phyloP scores from a whole-genome alignment of 2,797 vertebrate genomes.

The Perodicticus potto region DNA sequence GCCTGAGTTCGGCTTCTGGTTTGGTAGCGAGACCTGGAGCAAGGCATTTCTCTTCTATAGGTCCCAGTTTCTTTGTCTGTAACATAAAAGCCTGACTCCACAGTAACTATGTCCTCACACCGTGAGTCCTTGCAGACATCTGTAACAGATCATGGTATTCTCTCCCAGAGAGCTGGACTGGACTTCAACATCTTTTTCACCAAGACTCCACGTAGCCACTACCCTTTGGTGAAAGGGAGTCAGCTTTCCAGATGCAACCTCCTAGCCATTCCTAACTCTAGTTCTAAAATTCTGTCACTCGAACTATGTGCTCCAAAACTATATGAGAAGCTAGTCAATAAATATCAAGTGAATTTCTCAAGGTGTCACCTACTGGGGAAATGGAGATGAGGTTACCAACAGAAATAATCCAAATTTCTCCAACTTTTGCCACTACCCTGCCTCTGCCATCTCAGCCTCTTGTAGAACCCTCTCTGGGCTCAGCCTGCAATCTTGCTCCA shows the following conservation, averaged over 20 bases:
- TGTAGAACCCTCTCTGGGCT: background rate
- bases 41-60: background rate
- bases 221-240: background rate
- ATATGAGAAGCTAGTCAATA: rapidly evolving
- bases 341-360: background rate
- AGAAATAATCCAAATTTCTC: background rate
- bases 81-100: background rate
- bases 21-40: background rate
- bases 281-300: background rate
- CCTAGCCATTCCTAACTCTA: background rate
- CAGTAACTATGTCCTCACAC: background rate
- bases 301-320: background rate
- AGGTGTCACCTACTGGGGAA: background rate
- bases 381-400: background rate
- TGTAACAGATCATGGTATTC: background rate
- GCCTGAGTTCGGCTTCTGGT: background rate
- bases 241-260: background rate
- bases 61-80: background rate
- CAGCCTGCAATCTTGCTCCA: background rate
- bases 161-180: background rate
- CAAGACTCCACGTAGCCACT: background rate
- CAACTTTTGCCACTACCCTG: background rate
- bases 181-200: background rate
- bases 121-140: background rate
- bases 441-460: background rate